Conservation (phyloP, 2,113 vertebrate genomes). For the Urocolius indicus region DNA sequence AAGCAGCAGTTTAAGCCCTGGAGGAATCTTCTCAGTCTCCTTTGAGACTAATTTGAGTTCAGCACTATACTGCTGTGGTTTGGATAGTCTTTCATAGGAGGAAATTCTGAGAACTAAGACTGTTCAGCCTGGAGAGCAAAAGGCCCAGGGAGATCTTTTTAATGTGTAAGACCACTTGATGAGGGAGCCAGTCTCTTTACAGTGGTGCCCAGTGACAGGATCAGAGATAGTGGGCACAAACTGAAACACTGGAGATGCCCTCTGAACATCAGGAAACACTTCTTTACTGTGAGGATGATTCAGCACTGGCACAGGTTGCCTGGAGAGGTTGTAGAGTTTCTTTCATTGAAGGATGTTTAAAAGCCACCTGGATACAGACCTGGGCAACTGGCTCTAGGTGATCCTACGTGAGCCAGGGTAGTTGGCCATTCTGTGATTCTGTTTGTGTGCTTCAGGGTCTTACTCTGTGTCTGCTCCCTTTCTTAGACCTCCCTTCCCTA, state of each 20-base stretch:
- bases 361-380: rapidly evolving
- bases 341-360: neutral
- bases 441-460: neutral
- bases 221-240: neutral
- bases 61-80: neutral
- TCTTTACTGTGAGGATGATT: neutral
- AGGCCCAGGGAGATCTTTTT: neutral
- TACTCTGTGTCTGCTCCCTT: neutral
- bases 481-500: neutral
- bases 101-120: neutral
- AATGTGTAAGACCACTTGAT: neutral
- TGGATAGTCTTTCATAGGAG: neutral
- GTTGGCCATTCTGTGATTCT: neutral
- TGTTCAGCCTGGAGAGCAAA: neutral
- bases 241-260: neutral
- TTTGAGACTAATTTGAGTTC: neutral
- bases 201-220: neutral
- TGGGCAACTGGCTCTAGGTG: neutral
- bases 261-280: neutral
- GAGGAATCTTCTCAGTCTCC: neutral
- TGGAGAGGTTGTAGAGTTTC: neutral
- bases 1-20: neutral
- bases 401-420: neutral
- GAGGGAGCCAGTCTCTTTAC: neutral
- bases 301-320: neutral